phyloP scores from a whole-genome alignment of 2,113 vertebrate species.

The Jaculus jaculus region DNA sequence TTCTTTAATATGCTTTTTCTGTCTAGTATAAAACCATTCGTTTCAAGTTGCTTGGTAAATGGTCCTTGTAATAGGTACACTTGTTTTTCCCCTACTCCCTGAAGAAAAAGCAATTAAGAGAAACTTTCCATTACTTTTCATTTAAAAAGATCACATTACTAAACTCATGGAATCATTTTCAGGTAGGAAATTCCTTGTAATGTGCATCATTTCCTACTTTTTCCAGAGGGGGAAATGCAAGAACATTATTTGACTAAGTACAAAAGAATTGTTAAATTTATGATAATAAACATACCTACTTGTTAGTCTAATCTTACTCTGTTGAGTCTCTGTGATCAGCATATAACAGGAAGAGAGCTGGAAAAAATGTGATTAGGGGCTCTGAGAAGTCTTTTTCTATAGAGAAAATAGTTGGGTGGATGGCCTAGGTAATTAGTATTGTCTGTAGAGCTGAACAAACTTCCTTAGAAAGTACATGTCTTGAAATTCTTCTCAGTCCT shows the following conservation, averaged over 20 bases:
- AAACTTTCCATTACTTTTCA: conserved; percentile 51
- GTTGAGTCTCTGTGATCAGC: not conserved
- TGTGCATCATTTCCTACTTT: not conserved
- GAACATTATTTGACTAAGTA: not conserved
- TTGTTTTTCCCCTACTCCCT: not conserved
- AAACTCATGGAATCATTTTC: not conserved
- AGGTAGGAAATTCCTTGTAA: not conserved
- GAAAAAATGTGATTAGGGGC: not conserved
- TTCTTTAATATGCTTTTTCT: conserved; percentile 12
- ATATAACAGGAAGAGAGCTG: not conserved
- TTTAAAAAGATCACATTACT: not conserved
- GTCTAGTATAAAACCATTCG: not conserved
- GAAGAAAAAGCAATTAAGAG: conserved; percentile 28
- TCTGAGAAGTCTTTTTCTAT: not conserved
- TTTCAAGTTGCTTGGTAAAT: conserved; percentile 44
- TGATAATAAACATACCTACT: not conserved
- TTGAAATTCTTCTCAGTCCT: not conserved
- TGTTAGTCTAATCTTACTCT: not conserved
- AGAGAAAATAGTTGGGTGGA: not conserved
- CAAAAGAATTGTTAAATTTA: not conserved
- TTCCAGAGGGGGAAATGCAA: not conserved
- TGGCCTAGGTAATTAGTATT: not conserved
- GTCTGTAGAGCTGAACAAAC: not conserved
- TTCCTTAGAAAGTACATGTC: not conserved
- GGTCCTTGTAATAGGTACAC: conserved; percentile 10